phyloP scores from a whole-genome alignment of 1,140 invertebrate genomes.

The Heliconius eleuchia region DNA sequence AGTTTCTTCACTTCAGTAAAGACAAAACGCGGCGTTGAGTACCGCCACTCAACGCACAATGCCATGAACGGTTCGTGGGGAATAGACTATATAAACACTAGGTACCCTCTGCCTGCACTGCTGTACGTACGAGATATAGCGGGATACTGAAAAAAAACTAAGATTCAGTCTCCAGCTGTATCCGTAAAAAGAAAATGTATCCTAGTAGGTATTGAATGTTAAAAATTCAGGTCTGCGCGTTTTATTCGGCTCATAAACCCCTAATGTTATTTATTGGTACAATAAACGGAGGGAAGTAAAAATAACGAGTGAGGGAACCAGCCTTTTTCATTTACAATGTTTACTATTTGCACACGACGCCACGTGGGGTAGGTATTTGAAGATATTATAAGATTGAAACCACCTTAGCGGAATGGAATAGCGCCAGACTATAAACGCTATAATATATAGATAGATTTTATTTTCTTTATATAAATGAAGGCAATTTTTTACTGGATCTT shows the following conservation, averaged over 20 bases:
- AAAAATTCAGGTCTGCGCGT: constrained; percentile 18
- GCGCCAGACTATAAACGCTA: too few relatives aligned
- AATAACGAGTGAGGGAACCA: constrained; percentile 8
- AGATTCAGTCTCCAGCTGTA: background rate
- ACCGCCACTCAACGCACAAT: too few relatives aligned
- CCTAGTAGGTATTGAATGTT: constrained; percentile 6
- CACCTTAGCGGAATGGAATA: too few relatives aligned
- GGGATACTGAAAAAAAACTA: background rate
- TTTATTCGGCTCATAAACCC: constrained; percentile 24
- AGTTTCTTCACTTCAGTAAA: too few relatives aligned
- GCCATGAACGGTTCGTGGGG: too few relatives aligned
- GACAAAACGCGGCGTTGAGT: too few relatives aligned
- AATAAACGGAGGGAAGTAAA: constrained; percentile 14
- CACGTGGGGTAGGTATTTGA: background rate
- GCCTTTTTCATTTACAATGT: constrained; percentile 20
- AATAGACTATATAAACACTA: too few relatives aligned
- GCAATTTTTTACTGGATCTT: too few relatives aligned
- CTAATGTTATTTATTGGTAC: constrained; percentile 22
- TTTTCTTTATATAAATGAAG: too few relatives aligned
- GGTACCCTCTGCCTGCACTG: too few relatives aligned
- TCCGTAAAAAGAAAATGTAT: background rate
- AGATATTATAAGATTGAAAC: background rate
- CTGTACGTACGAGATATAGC: too few relatives aligned
- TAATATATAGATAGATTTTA: too few relatives aligned
- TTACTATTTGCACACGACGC: constrained; percentile 4